phyloP scores from a whole-genome alignment of 2,113 vertebrate species.

The Dromas ardeola region DNA sequence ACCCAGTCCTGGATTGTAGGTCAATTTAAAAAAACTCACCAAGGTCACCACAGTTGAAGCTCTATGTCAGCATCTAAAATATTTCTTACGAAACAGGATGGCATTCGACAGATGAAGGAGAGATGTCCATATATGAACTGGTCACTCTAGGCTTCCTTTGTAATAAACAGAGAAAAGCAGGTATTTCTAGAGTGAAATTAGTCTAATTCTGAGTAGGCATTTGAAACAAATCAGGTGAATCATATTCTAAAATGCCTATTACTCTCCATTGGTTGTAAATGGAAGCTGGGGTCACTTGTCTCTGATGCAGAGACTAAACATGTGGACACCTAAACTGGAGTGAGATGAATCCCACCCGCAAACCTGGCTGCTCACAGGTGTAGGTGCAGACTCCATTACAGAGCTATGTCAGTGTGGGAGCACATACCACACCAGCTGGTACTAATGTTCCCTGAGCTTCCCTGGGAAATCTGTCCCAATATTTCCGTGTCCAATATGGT shows the following conservation, averaged over 20 bases:
- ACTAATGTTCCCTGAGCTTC: neutral
- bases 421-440: neutral
- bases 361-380: neutral
- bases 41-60: neutral
- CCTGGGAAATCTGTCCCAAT: neutral
- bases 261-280: neutral
- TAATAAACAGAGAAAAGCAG: neutral
- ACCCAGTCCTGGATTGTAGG: neutral
- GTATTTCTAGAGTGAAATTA: neutral
- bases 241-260: neutral
- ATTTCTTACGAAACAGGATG: neutral
- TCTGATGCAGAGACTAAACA: neutral
- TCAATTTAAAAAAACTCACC: neutral
- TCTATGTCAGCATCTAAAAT: neutral
- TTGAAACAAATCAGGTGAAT: neutral
- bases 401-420: neutral
- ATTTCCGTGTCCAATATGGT: neutral
- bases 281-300: neutral
- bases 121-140: neutral
- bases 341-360: neutral
- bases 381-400: neutral
- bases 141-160: neutral
- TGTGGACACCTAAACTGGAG: neutral
- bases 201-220: neutral
- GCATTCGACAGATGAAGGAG: neutral